Percentiles rank a stretch among this genome's conserved stretches.
These are phyloP conservation scores for Pentalonia nigronervosa DNA, from an alignment of 1,140 invertebrate species.

Conservation along the genomic window DNA sequence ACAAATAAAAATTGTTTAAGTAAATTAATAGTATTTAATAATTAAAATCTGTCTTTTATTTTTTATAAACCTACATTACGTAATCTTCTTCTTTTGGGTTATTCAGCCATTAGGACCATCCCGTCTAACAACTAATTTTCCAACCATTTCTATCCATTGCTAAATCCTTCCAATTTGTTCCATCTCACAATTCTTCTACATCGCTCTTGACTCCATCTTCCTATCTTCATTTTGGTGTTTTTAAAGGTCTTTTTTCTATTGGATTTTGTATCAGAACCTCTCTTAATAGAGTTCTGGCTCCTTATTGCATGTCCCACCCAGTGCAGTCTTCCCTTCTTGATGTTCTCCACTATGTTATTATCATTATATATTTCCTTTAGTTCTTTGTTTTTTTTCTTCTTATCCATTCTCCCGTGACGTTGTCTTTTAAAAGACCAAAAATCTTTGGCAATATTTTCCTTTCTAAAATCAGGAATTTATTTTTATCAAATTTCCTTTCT, in stretches of 20 bases:
- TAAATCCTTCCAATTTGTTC: constrained; percentile 46
- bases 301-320: too few species aligned
- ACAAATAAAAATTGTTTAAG: neutral
- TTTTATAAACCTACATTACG: neutral
- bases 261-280: too few species aligned
- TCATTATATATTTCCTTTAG: neutral
- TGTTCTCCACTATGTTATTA: constrained; percentile 4
- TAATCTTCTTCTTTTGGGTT: too few species aligned
- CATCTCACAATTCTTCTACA: constrained; percentile 39
- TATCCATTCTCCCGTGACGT: too few species aligned
- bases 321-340: neutral
- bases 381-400: neutral
- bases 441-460: too few species aligned
- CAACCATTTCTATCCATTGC: constrained; percentile 25
- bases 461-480: too few species aligned
- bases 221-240: too few species aligned
- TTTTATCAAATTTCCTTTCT: too few species aligned
- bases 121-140: constrained; percentile 43
- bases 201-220: too few species aligned
- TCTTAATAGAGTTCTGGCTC: too few species aligned
- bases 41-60: neutral
- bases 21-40: neutral
- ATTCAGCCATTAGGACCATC: constrained; percentile 38
- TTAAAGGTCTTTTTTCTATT: too few species aligned
- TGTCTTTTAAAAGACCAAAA: too few species aligned